Evolutionary conservation across 2,797 vertebrate genomes (phyloP).

Genomic region (Phoeniculus purpureus): DNA sequence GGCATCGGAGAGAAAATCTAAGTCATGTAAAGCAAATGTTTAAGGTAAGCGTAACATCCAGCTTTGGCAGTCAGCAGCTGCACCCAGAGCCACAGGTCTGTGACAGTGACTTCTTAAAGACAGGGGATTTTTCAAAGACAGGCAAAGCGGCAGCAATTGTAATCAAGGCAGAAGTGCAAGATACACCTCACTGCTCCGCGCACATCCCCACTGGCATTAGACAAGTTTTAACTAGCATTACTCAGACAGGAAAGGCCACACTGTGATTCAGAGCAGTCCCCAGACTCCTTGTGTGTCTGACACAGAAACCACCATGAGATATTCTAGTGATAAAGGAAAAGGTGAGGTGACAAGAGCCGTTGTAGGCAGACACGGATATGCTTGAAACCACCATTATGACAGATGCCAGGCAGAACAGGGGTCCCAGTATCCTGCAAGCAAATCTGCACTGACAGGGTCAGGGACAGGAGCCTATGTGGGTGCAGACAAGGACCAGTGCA

Average conservation of each 20-base stretch:
- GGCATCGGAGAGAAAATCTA: constrained; percentile 80
- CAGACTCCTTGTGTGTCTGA: neutral
- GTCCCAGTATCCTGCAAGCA: neutral
- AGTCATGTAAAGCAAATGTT: constrained; percentile 73
- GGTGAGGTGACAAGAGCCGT: neutral
- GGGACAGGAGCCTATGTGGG: neutral
- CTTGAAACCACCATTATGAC: neutral
- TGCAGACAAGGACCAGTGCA: neutral
- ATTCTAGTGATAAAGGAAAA: neutral
- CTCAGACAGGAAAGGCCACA: neutral
- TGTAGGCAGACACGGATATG: neutral
- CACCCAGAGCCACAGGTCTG: neutral
- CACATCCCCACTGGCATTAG: neutral
- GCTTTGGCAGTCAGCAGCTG: neutral
- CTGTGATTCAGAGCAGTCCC: neutral
- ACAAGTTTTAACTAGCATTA: neutral
- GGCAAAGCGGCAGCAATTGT: neutral
- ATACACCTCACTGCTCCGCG: neutral
- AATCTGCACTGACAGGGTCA: neutral
- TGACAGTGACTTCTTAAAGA: neutral
- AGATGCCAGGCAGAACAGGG: neutral
- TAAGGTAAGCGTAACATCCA: constrained; percentile 53
- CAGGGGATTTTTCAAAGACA: neutral
- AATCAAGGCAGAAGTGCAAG: neutral
- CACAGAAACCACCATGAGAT: neutral